Percentiles rank a stretch among this genome's conserved stretches.
phyloP scores from a whole-genome alignment of 2,113 vertebrate genomes.

The Thymallus thymallus region DNA sequence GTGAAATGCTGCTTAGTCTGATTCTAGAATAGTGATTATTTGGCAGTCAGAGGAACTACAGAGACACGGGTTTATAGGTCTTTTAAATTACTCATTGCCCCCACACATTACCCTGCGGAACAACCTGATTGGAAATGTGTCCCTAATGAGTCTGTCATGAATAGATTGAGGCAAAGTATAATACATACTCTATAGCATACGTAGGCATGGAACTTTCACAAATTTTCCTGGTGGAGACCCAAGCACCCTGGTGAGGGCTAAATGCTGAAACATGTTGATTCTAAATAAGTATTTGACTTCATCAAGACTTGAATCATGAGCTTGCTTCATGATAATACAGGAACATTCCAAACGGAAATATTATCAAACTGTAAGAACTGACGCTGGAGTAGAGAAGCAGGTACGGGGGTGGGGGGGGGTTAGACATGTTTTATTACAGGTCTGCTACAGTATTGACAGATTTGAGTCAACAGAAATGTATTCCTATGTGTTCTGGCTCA shows the following conservation, averaged over 20 bases:
- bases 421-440: constrained; percentile 46
- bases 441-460: constrained; percentile 35
- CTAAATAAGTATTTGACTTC: neutral
- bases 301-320: neutral
- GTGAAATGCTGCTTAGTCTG: constrained; percentile 35
- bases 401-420: constrained; percentile 8
- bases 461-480: constrained; percentile 47
- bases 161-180: too few species aligned
- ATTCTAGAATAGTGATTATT: constrained; percentile 52
- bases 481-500: constrained; percentile 23
- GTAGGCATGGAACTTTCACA: neutral
- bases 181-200: neutral
- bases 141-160: too few species aligned
- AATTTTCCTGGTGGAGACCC: neutral
- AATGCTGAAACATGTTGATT: constrained; percentile 9
- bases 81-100: neutral
- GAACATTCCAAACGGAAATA: too few species aligned
- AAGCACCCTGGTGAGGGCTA: too few species aligned
- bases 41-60: constrained; percentile 18
- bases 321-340: too few species aligned
- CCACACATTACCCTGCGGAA: neutral
- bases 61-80: constrained; percentile 28
- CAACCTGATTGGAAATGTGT: too few species aligned
- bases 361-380: too few species aligned
- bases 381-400: too few species aligned